A percentile compares a stretch with the other conserved stretches of the same genome.
Conservation (phyloP, 2,797 vertebrate species). For the Cirrhinus mrigala region DNA sequence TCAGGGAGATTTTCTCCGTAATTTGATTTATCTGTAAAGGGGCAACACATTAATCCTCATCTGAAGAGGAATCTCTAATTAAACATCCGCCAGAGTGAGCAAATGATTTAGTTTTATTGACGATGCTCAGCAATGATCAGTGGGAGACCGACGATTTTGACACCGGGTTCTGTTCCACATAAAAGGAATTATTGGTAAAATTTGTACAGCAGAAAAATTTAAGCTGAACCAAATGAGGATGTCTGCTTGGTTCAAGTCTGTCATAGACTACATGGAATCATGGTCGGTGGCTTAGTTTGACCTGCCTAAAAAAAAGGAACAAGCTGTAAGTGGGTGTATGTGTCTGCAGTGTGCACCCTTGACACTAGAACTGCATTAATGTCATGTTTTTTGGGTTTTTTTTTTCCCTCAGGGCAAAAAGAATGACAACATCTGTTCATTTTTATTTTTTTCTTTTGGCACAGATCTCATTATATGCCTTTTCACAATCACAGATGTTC, state of each 20-base stretch:
- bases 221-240: background rate
- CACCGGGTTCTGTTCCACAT: conserved; percentile 1
- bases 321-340: conserved; percentile 70
- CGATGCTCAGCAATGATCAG: background rate
- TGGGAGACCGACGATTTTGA: background rate
- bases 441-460: conserved; percentile 29
- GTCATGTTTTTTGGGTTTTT: conserved; percentile 55
- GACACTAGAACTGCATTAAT: conserved; percentile 59
- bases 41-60: conserved; percentile 32
- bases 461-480: conserved; percentile 17
- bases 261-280: background rate
- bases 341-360: conserved; percentile 58
- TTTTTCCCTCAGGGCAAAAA: conserved; percentile 34
- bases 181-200: background rate
- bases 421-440: conserved; percentile 69
- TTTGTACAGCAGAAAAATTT: background rate
- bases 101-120: conserved; percentile 6
- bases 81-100: background rate
- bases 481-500: conserved; percentile 3
- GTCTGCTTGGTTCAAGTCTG: background rate
- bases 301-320: conserved; percentile 67
- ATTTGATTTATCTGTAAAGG: conserved; percentile 45
- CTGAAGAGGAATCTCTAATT: background rate
- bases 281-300: conserved; percentile 45
- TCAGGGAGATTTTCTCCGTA: conserved; percentile 24